A percentile compares a stretch with the other conserved stretches of the same genome.
Conservation (phyloP, 2,888 invertebrate genomes). For the Melieria crassipennis region DNA sequence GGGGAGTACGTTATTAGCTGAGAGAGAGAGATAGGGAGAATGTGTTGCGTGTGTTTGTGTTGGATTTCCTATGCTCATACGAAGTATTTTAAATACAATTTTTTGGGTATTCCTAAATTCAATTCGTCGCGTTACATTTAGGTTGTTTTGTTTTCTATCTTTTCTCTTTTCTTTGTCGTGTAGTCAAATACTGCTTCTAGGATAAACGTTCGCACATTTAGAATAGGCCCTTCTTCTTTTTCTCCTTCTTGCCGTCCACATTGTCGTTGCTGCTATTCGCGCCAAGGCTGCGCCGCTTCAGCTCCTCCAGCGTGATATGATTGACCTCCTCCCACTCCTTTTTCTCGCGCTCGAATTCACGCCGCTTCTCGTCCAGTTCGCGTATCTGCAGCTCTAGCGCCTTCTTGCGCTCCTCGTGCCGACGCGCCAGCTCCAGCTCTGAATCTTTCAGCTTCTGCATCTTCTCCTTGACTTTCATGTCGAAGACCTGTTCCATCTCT, state of each 20-base stretch:
- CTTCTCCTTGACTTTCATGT: slow-evolving; percentile 97
- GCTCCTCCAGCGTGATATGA: slow-evolving; percentile 88
- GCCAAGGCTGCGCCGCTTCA: slow-evolving; percentile 86
- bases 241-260: slow-evolving; percentile 60
- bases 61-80: slow-evolving; percentile 1
- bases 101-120: slow-evolving; percentile 37
- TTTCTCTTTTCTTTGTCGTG: slow-evolving; percentile 26
- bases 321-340: slow-evolving; percentile 90
- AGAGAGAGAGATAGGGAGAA: background rate
- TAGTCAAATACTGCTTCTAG: slow-evolving; percentile 28
- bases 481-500: slow-evolving; percentile 99
- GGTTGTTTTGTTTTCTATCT: slow-evolving; percentile 24
- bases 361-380: slow-evolving; percentile 89
- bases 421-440: slow-evolving; percentile 89
- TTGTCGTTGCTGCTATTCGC: slow-evolving; percentile 76
- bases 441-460: slow-evolving; percentile 96
- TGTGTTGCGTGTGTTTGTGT: slow-evolving; percentile 15
- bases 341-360: slow-evolving; percentile 86
- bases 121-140: slow-evolving; percentile 27
- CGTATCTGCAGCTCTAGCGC: slow-evolving; percentile 88
- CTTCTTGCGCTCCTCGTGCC: slow-evolving; percentile 85
- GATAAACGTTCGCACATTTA: slow-evolving; percentile 43
- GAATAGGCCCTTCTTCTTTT: slow-evolving; percentile 62
- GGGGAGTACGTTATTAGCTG: slow-evolving; percentile 24
- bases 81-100: slow-evolving; percentile 38